Evolutionary conservation across 2,797 vertebrate species (phyloP).

Genomic region (Aldrovandia affinis): DNA sequence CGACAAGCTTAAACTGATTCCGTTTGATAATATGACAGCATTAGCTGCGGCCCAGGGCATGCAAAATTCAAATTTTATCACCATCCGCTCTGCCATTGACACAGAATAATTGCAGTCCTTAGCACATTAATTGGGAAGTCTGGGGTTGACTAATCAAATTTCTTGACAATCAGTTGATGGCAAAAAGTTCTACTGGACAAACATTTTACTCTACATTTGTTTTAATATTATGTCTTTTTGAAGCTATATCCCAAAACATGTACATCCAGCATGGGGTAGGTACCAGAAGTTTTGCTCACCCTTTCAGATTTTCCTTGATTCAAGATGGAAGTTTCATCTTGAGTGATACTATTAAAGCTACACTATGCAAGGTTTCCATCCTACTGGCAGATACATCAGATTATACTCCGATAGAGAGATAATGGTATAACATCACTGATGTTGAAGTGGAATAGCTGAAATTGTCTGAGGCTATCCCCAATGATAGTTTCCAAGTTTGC

Average conservation of each 20-base stretch:
- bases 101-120: conserved; percentile 36
- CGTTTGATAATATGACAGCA: conserved; percentile 36
- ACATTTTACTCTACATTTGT: neutral
- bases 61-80: conserved; percentile 40
- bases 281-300: neutral
- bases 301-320: neutral
- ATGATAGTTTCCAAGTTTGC: too few relatives aligned
- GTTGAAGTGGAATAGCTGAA: too few relatives aligned
- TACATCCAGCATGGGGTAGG: neutral
- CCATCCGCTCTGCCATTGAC: conserved; percentile 29
- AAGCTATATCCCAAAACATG: neutral
- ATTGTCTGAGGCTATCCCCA: too few relatives aligned
- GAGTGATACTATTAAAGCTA: too few relatives aligned
- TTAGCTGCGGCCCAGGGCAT: conserved; percentile 38
- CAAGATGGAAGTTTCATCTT: too few relatives aligned
- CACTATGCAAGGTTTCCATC: too few relatives aligned
- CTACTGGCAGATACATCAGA: too few relatives aligned
- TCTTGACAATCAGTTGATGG: conserved; percentile 29
- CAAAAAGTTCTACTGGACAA: conserved; percentile 24
- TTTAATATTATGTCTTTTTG: conserved; percentile 19
- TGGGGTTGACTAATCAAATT: conserved; percentile 35
- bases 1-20: conserved; percentile 41
- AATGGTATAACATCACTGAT: too few relatives aligned
- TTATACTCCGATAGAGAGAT: too few relatives aligned
- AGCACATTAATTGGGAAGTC: conserved; percentile 34